phyloP scores from a whole-genome alignment of 1,140 invertebrate species.

The Pygmarrhopalites habei region DNA sequence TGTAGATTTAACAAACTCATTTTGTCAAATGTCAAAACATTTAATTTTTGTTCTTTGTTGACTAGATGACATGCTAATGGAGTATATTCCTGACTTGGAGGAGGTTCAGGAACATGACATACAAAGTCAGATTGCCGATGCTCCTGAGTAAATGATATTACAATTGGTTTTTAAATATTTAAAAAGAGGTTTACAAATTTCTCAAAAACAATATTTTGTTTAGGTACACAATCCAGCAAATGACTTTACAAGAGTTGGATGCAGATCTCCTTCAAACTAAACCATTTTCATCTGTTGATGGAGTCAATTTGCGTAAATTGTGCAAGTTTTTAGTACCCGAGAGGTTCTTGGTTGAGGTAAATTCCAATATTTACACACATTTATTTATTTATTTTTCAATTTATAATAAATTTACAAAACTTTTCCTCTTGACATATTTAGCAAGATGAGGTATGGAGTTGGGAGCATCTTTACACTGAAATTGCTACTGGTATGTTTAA shows the following conservation, averaged over 20 bases:
- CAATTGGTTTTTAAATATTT: too few species aligned
- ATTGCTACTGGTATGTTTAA: too few species aligned
- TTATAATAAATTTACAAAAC: neutral
- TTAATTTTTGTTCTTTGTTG: too few species aligned
- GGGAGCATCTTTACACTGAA: constrained; percentile 28
- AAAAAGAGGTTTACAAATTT: neutral
- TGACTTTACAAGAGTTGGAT: constrained; percentile 36
- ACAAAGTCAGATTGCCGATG: constrained; percentile 24
- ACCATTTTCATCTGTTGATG: constrained; percentile 32
- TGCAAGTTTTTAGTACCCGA: constrained; percentile 33
- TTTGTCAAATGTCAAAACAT: too few species aligned
- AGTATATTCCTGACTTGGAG: constrained; percentile 35
- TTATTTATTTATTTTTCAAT: neutral
- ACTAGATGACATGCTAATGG: constrained; percentile 24
- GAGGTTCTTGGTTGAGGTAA: constrained; percentile 26
- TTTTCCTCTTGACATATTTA: neutral
- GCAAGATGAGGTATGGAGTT: constrained; percentile 28
- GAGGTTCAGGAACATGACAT: constrained; percentile 36
- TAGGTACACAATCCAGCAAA: constrained; percentile 31
- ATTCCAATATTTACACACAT: neutral
- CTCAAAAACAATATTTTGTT: constrained; percentile 7
- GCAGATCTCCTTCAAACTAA: constrained; percentile 30
- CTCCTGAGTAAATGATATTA: constrained; percentile 27
- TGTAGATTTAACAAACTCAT: too few species aligned
- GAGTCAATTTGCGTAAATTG: constrained; percentile 30